A percentile compares a stretch with the other conserved stretches of the same genome.
Evolutionary conservation across 1,140 invertebrate genomes (phyloP).

Genomic region (Papilio dardanus): DNA sequence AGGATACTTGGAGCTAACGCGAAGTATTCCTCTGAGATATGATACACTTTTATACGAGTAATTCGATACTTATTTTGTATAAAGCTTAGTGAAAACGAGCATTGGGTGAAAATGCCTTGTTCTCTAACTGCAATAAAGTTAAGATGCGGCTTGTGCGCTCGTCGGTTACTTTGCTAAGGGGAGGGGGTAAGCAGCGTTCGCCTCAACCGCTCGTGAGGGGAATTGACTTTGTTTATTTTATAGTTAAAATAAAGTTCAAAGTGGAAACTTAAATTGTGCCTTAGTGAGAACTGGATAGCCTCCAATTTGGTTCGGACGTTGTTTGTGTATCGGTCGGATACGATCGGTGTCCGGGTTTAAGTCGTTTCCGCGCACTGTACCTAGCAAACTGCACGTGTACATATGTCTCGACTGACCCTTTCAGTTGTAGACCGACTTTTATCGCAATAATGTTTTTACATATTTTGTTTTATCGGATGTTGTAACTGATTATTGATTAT

Average conservation of each 20-base stretch:
- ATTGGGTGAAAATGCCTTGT: constrained; percentile 32
- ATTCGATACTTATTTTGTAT: not conserved
- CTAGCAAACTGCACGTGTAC: constrained; percentile 53
- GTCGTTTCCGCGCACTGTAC: constrained; percentile 58
- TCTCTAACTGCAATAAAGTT: constrained; percentile 19
- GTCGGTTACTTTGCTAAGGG: constrained; percentile 40
- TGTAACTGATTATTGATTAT: constrained; percentile 75
- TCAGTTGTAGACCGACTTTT: constrained; percentile 65
- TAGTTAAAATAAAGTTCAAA: constrained; percentile 78
- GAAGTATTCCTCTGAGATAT: too few relatives aligned
- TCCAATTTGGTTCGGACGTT: constrained; percentile 63
- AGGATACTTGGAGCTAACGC: not conserved
- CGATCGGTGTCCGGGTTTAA: constrained; percentile 36
- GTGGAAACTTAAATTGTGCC: constrained; percentile 80
- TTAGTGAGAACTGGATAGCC: constrained; percentile 77
- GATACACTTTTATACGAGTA: not conserved
- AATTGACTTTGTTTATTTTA: constrained; percentile 77
- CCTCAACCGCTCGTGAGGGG: constrained; percentile 53
- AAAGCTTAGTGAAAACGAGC: not conserved
- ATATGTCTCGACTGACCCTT: constrained; percentile 56
- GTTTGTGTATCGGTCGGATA: constrained; percentile 40
- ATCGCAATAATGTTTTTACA: constrained; percentile 76
- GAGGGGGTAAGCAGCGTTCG: constrained; percentile 50
- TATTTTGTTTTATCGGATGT: constrained; percentile 78
- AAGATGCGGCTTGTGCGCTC: constrained; percentile 21